Evolutionary conservation across 1,140 invertebrate genomes (phyloP), one percentile per base, ranked within the genome.

Genomic region (Mycetomoellerius zeteki): DNA sequence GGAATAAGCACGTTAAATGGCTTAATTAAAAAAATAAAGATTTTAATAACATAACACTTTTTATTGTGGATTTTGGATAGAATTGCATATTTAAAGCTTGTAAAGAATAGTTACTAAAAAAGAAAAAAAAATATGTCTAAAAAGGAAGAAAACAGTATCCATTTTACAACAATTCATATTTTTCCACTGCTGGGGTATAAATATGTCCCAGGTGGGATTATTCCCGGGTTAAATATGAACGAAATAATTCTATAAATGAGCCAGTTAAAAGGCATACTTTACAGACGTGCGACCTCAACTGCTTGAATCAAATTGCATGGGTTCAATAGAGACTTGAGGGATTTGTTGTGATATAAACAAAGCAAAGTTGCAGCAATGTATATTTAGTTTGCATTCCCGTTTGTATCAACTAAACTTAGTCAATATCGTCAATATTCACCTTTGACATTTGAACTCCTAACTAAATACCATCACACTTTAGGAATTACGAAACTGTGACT

Each of bases 401-500:
- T 58, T 30, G 16, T 72, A 30, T 82, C 62, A 14, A 5, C 27
- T 21, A 82, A 27, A 82, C 14, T 60, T 47, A 24, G 37, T 60
- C 24, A 27, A 71, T 82, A 72, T 47, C 47, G 10, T 33, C n/a
- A n/a, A n/a, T n/a, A n/a, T n/a, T 19, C 37, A 24, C 80, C 33
- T 72, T 72, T 58, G 64, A 81, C 24, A 7, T 37, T 50, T 3
- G 24, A 19, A 30, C 19, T 71, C 19, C 33, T 24, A 21, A 33
- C 4, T 37, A 60, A 72, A 47, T 43, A 50, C 60, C 16, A 12
- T 56, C 16, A 47, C 19, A 50, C 56, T 47, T 58, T 72, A 37
- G 33, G 56, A 72, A 58, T 72, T 82, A 58, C 78, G 6, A 58
- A 60, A 67, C 8, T 16, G 16, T 27, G 65, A 19, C 30, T 24